phyloP scores from a whole-genome alignment of 2,888 invertebrate genomes.

The Heliconius ismenius region DNA sequence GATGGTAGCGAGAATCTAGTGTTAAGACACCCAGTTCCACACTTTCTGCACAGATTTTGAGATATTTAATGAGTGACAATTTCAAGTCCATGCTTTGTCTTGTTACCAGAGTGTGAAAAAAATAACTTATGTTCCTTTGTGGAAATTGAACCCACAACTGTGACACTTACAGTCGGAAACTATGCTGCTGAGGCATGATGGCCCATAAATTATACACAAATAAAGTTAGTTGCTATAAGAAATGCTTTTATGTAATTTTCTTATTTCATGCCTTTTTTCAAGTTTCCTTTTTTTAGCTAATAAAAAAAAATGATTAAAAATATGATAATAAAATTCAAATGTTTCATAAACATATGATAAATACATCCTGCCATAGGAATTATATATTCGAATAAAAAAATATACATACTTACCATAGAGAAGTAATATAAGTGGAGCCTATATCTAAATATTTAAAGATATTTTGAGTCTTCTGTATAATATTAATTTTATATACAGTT shows the following conservation, averaged over 20 bases:
- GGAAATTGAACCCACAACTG: not conserved
- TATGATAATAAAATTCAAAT: too few relatives aligned
- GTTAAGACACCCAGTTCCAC: too few relatives aligned
- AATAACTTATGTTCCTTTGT: not conserved
- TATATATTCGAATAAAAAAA: too few relatives aligned
- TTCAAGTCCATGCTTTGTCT: not conserved
- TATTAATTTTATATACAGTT: too few relatives aligned
- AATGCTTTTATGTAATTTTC: constrained; percentile 15
- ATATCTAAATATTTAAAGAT: not conserved
- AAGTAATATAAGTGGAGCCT: not conserved
- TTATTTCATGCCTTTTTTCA: too few relatives aligned
- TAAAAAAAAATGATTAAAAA: too few relatives aligned
- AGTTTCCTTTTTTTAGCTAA: too few relatives aligned
- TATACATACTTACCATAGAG: not conserved
- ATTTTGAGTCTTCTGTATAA: not conserved
- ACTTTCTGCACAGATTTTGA: not conserved
- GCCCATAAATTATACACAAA: too few relatives aligned
- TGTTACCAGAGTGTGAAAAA: not conserved
- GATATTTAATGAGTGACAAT: not conserved
- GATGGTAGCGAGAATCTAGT: too few relatives aligned
- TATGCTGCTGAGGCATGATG: not conserved
- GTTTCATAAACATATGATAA: too few relatives aligned
- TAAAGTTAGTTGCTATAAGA: constrained; percentile 37
- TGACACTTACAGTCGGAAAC: not conserved
- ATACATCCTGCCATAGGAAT: too few relatives aligned